Conservation (phyloP, 2,113 vertebrate species). For the Poeciliopsis prolifica region DNA sequence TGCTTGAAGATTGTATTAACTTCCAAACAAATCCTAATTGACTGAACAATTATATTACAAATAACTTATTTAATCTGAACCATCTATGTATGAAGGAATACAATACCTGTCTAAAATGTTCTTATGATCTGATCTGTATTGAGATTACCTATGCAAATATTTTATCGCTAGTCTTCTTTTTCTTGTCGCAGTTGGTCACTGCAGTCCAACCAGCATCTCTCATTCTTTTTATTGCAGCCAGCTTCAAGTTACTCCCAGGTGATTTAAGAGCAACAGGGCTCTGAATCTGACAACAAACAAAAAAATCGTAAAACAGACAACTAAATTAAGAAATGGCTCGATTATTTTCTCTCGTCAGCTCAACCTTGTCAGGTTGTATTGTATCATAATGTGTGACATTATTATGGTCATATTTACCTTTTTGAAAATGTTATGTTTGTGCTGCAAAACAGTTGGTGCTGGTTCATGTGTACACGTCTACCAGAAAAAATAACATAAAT, state of each 20-base stretch:
- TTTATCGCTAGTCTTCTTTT: conserved; percentile 84
- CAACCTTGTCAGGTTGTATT: not conserved
- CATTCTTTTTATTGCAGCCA: conserved; percentile 84
- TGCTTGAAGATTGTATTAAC: not conserved
- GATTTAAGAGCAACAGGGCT: conserved; percentile 71
- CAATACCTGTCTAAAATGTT: not conserved
- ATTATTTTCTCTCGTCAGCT: not conserved
- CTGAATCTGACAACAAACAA: conserved; percentile 55
- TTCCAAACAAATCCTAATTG: not conserved
- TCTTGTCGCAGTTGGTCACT: conserved; percentile 84
- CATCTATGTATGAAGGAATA: not conserved
- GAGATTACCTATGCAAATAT: conserved; percentile 73
- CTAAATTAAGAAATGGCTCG: not conserved
- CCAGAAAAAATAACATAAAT: conserved; percentile 32
- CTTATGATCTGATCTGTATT: not conserved
- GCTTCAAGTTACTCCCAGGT: conserved; percentile 79
- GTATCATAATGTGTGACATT: not conserved
- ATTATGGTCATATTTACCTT: conserved; percentile 51
- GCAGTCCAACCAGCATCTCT: conserved; percentile 87
- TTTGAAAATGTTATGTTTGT: conserved; percentile 23
- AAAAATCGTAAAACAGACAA: not conserved
- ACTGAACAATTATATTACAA: conserved; percentile 2
- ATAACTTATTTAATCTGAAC: too few relatives aligned
- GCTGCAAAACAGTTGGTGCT: not conserved
- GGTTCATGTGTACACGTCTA: conserved; percentile 49